phyloP scores from a whole-genome alignment of 2,888 invertebrate genomes.

The Nomada fucata region DNA sequence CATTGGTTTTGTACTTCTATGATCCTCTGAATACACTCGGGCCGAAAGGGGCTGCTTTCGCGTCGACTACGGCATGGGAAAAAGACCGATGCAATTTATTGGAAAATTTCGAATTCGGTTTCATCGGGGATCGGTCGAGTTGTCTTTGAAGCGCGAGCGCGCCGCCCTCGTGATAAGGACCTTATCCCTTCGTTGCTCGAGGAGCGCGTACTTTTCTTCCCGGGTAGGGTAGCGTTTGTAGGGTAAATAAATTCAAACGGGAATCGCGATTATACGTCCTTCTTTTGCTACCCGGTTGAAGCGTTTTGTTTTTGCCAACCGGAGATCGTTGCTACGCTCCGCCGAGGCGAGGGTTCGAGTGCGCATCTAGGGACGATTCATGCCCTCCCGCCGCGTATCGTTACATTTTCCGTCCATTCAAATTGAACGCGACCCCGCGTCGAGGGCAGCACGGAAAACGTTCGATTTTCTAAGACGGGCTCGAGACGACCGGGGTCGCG shows the following conservation, averaged over 20 bases:
- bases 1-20: slow-evolving; percentile 68
- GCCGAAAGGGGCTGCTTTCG: slow-evolving; percentile 67
- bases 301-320: not conserved
- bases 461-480: slow-evolving; percentile 14
- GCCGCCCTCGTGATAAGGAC: not conserved
- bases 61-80: slow-evolving; percentile 47
- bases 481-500: not conserved
- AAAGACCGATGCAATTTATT: slow-evolving; percentile 70
- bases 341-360: slow-evolving; percentile 29
- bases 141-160: slow-evolving; percentile 29
- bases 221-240: slow-evolving; percentile 42
- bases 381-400: slow-evolving; percentile 5
- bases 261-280: slow-evolving; percentile 46
- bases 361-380: slow-evolving; percentile 20
- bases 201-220: slow-evolving; percentile 34
- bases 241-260: slow-evolving; percentile 59
- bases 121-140: slow-evolving; percentile 47
- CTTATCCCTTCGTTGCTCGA: slow-evolving; percentile 21
- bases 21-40: slow-evolving; percentile 72
- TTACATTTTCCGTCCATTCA: slow-evolving; percentile 25
- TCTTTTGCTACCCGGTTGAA: slow-evolving; percentile 14
- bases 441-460: not conserved
- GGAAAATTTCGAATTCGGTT: slow-evolving; percentile 73
- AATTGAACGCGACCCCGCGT: not conserved
- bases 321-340: slow-evolving; percentile 27